phyloP scores from a whole-genome alignment of 2,113 vertebrate species.

The Chelonoidis abingdonii region DNA sequence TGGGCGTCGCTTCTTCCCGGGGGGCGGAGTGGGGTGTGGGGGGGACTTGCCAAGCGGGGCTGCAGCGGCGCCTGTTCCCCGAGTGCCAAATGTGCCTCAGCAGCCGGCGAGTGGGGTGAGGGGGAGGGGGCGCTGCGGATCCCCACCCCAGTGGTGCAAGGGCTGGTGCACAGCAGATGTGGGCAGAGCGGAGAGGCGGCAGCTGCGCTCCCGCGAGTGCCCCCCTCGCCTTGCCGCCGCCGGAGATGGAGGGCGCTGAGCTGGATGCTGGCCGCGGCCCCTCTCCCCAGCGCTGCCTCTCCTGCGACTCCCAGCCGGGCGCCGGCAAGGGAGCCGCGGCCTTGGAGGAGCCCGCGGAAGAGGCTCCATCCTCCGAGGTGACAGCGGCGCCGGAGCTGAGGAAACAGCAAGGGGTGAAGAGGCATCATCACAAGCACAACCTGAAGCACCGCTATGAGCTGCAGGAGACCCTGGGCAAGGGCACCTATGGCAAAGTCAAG shows the following conservation, averaged over 20 bases:
- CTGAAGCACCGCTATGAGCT: slow-evolving; percentile 98
- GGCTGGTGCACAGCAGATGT: background rate
- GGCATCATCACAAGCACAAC: slow-evolving; percentile 98
- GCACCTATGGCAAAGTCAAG: slow-evolving; percentile 98
- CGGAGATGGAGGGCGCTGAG: slow-evolving; percentile 66
- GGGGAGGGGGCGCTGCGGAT: background rate
- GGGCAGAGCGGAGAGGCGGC: background rate
- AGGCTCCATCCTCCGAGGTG: background rate
- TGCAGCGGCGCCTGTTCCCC: background rate
- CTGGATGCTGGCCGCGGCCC: slow-evolving; percentile 33
- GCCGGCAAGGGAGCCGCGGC: slow-evolving; percentile 1
- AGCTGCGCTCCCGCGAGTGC: background rate
- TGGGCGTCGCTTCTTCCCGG: too few relatives aligned
- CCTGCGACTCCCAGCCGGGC: background rate
- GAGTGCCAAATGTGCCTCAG: background rate
- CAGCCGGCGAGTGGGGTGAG: background rate
- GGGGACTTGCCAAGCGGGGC: background rate
- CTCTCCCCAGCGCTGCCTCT: background rate
- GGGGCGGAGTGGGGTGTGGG: background rate
- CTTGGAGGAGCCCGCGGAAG: slow-evolving; percentile 26
- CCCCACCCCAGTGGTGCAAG: background rate
- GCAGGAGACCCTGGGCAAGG: slow-evolving; percentile 96
- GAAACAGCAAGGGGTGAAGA: slow-evolving; percentile 89
- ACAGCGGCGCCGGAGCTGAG: slow-evolving; percentile 41
- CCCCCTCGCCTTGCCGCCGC: background rate